These are phyloP conservation scores for Pogonus chalceus DNA, from an alignment of 1,140 invertebrate genomes.

Conservation along the genomic window DNA sequence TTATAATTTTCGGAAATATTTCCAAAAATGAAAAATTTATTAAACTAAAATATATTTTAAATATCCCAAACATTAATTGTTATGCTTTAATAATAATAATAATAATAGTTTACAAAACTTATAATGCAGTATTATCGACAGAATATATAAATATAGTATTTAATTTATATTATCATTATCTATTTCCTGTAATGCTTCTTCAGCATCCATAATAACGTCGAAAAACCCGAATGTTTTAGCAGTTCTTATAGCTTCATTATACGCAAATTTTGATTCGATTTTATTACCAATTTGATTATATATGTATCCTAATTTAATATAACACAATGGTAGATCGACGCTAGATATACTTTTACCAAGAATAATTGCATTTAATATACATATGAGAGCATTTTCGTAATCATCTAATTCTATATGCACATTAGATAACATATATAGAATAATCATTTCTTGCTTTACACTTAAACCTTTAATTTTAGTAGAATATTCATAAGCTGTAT, in stretches of 20 bases:
- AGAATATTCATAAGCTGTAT: constrained; percentile 28
- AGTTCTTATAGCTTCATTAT: constrained; percentile 24
- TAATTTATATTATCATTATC: neutral
- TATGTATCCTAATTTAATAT: constrained; percentile 29
- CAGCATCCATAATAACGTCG: constrained; percentile 21
- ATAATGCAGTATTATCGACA: no score
- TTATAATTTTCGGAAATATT: no score
- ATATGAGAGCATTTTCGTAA: constrained; percentile 26
- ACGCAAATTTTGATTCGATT: constrained; percentile 22
- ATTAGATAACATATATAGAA: constrained; percentile 29
- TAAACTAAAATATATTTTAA: no score
- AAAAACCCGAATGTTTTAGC: constrained; percentile 25
- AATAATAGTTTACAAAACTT: no score
- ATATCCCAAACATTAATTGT: no score
- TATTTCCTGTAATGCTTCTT: constrained; percentile 18
- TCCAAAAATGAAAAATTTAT: no score
- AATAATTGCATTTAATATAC: constrained; percentile 28
- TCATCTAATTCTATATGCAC: constrained; percentile 28
- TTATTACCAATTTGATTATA: constrained; percentile 25
- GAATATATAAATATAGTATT: no score
- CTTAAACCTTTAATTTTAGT: constrained; percentile 28
- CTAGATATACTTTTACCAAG: constrained; percentile 30
- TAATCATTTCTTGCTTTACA: constrained; percentile 32
- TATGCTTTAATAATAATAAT: no score
- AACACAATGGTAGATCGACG: constrained; percentile 29